phyloP scores from a whole-genome alignment of 2,113 vertebrate genomes.

The Circaetus cinerascens region DNA sequence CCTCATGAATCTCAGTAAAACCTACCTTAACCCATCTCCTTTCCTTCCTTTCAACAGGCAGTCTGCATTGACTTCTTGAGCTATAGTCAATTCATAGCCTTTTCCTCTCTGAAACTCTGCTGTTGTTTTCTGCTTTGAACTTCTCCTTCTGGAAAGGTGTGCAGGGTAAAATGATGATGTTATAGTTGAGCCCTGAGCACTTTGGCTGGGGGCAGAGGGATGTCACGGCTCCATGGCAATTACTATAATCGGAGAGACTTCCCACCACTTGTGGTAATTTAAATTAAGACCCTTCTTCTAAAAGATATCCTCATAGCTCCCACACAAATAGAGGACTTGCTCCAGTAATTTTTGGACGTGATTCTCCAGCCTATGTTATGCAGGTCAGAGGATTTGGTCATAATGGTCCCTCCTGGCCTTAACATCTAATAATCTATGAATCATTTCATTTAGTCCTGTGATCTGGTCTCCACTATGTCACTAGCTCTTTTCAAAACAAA shows the following conservation, averaged over 20 bases:
- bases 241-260: background rate
- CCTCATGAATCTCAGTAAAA: background rate
- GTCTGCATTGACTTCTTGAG: background rate
- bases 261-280: background rate
- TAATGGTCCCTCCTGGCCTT: background rate
- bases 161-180: background rate
- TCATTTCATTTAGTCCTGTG: background rate
- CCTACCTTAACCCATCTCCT: background rate
- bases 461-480: background rate
- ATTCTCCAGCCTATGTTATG: background rate
- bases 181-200: background rate
- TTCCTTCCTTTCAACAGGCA: background rate
- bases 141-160: background rate
- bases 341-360: background rate
- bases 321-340: background rate
- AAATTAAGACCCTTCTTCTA: background rate
- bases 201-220: background rate
- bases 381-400: background rate
- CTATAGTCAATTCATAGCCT: background rate
- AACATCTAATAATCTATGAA: background rate
- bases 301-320: background rate
- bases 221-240: background rate
- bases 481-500: background rate
- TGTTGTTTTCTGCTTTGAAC: background rate
- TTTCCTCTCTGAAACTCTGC: background rate